Conservation (phyloP, 2,888 invertebrate species). For the Penaeus monodon region DNA sequence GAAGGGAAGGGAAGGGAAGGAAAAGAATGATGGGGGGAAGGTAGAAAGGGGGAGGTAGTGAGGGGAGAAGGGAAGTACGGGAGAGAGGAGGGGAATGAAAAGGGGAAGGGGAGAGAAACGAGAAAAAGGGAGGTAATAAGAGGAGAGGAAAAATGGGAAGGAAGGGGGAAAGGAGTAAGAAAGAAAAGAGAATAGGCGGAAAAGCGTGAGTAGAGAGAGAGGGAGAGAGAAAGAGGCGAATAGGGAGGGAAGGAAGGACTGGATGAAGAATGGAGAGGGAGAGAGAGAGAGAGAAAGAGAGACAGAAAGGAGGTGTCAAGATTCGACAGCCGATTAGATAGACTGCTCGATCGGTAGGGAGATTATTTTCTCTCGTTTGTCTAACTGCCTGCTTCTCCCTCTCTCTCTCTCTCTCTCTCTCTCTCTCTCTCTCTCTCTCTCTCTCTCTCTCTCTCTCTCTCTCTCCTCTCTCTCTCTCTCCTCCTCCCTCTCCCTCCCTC, state of each 20-base stretch:
- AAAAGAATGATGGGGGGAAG: too few relatives aligned
- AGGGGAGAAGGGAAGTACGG: background rate
- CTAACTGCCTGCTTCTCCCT: background rate
- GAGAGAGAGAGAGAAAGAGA: constrained; percentile 4
- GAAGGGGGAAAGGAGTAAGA: too few relatives aligned
- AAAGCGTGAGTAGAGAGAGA: background rate
- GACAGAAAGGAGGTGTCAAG: constrained; percentile 15
- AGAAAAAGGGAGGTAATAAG: too few relatives aligned
- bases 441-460: background rate
- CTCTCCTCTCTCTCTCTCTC: too few relatives aligned
- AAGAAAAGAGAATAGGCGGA: background rate
- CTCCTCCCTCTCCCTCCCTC: background rate
- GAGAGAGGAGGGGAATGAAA: background rate
- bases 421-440: background rate
- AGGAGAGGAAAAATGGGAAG: background rate
- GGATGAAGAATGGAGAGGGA: background rate
- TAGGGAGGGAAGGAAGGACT: background rate
- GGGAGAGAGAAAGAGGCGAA: background rate
- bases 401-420: constrained; percentile 16
- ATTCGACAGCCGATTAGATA: constrained; percentile 2
- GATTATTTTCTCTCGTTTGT: too few relatives aligned
- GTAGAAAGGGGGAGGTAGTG: background rate
- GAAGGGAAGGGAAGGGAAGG: background rate
- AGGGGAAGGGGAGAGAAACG: background rate
- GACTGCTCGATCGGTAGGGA: too few relatives aligned